phyloP scores from a whole-genome alignment of 2,113 vertebrate genomes.

The Ctenodactylus gundi region DNA sequence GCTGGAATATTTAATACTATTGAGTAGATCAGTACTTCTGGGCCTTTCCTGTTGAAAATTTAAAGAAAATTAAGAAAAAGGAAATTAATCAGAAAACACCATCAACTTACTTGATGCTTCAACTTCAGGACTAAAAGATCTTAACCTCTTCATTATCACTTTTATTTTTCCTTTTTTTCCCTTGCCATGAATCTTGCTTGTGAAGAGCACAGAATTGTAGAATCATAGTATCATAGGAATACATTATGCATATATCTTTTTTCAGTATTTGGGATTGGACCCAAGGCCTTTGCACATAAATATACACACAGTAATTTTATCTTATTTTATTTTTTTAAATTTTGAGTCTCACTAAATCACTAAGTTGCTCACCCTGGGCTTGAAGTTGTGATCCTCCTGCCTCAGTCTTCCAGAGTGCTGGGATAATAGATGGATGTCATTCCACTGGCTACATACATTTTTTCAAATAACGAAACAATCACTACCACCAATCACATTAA shows the following conservation, averaged over 20 bases:
- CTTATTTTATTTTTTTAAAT: too few relatives aligned
- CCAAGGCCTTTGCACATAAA: too few relatives aligned
- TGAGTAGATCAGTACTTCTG: neutral
- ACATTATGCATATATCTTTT: neutral
- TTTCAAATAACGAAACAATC: neutral
- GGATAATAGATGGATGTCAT: too few relatives aligned
- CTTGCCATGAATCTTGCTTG: neutral
- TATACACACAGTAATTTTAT: too few relatives aligned
- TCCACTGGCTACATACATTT: too few relatives aligned
- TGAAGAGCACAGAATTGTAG: neutral
- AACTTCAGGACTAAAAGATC: neutral
- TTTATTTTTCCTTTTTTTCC: slow-evolving; percentile 8
- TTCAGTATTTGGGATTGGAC: too few relatives aligned
- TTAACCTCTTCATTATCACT: neutral
- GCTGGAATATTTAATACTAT: neutral
- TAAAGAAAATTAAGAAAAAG: too few relatives aligned
- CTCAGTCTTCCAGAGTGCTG: too few relatives aligned
- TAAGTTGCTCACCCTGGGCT: too few relatives aligned
- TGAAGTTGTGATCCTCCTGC: too few relatives aligned
- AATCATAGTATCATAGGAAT: neutral
- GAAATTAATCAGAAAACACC: neutral
- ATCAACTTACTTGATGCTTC: neutral
- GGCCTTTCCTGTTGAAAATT: neutral
- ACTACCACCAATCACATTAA: neutral
- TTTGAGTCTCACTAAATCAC: too few relatives aligned